These are phyloP conservation scores for Pollachius pollachius DNA, from an alignment of 2,113 vertebrate genomes.

Conservation along the genomic window DNA sequence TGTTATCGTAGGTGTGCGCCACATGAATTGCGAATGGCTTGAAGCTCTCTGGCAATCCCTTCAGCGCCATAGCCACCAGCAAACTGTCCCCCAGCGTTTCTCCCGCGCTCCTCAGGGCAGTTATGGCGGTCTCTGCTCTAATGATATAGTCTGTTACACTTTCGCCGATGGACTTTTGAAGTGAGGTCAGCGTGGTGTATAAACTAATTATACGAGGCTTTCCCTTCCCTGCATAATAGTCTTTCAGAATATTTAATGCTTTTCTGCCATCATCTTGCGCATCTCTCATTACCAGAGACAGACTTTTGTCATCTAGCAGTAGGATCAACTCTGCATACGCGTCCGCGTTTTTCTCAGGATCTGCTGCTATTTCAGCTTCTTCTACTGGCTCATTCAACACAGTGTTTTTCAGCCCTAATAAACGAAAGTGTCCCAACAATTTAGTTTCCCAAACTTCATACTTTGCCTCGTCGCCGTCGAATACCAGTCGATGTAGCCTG, in stretches of 20 bases:
- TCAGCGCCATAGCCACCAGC: not conserved
- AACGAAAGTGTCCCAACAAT: too few species aligned
- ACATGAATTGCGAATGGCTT: slow-evolving; percentile 32
- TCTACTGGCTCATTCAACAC: too few species aligned
- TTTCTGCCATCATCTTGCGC: slow-evolving; percentile 14
- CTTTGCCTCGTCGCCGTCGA: too few species aligned
- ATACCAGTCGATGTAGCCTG: too few species aligned
- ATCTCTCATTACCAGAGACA: slow-evolving; percentile 13
- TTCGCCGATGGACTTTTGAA: slow-evolving; percentile 19
- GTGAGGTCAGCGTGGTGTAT: slow-evolving; percentile 29
- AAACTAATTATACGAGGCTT: slow-evolving; percentile 18
- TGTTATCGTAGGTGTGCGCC: slow-evolving; percentile 12
- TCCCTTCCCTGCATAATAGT: slow-evolving; percentile 25
- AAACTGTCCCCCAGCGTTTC: slow-evolving; percentile 14
- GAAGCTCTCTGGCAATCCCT: slow-evolving; percentile 29
- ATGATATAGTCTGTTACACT: slow-evolving; percentile 36
- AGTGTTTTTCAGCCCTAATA: too few species aligned
- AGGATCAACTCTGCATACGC: slow-evolving; percentile 21
- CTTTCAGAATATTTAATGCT: slow-evolving; percentile 19
- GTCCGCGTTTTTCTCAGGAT: too few species aligned
- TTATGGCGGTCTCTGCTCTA: slow-evolving; percentile 30
- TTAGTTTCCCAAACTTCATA: too few species aligned
- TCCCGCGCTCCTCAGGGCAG: slow-evolving; percentile 22
- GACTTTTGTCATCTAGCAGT: slow-evolving; percentile 13
- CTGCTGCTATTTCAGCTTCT: too few species aligned